phyloP scores from a whole-genome alignment of 2,797 vertebrate genomes.

The Taeniopygia guttata region DNA sequence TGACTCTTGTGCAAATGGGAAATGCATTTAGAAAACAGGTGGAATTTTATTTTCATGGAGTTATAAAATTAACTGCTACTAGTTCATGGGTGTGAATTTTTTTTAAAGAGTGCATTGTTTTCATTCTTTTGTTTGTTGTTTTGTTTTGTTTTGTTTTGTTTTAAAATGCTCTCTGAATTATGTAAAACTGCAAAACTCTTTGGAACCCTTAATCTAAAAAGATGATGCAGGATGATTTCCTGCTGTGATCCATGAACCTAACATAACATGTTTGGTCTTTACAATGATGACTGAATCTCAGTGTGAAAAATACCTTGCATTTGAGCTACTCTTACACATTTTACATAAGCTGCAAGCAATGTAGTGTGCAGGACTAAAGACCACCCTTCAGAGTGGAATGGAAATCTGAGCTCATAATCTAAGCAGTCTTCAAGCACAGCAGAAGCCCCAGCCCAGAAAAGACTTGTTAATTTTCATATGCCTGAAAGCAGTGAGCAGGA shows the following conservation, averaged over 20 bases:
- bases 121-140: too few relatives aligned
- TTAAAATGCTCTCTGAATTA: not conserved
- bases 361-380: not conserved
- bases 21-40: not conserved
- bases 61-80: not conserved
- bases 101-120: not conserved
- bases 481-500: not conserved
- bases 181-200: not conserved
- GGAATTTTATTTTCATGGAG: not conserved
- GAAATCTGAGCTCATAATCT: not conserved
- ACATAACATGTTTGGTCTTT: not conserved
- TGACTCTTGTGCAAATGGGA: not conserved
- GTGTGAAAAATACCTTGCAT: not conserved
- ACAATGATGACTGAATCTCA: not conserved
- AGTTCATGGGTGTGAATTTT: not conserved
- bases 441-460: not conserved
- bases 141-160: not conserved
- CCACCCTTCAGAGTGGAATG: not conserved
- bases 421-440: not conserved
- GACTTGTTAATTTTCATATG: not conserved
- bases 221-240: not conserved
- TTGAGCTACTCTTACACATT: not conserved
- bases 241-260: not conserved
- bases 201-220: not conserved
- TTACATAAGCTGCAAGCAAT: not conserved